Base-by-base conservation (phyloP, 1,140 invertebrate genomes). In the Liolophura sinensis region DNA sequence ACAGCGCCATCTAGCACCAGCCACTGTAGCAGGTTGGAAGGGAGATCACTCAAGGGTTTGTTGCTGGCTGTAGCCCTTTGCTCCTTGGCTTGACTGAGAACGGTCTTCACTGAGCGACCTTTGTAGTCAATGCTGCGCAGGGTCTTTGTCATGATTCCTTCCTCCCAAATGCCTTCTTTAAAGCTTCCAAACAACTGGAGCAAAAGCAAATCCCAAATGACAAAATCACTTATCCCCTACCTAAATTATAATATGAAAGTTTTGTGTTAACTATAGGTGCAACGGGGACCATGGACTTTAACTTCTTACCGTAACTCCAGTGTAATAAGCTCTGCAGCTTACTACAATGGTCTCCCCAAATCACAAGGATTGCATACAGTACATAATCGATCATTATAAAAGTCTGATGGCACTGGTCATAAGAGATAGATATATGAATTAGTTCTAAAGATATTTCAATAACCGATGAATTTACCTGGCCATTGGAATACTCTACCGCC, bases 1-100 rank as follows among this genome's bases (percentile, higher is more conserved):
- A 84, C 66, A 60, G 76, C 72, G 11, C 82, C 82, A 68, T 84
- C 82, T 49, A 84, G 60, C 0, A 84, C 75, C 22, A 84, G 62
- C 82, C 81, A 83, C 14, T 79, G 73, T 6, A 78, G 55, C 16
- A 82, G 64, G 5, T 75, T 60, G 18, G 78, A 78, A 6, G 78
- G 75, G 14, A 75, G 27, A 18, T 80, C 78, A 22, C 57, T 60
- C 4, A 49, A 62, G 4, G 15, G 24, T 62, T 70, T 72, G 18
- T 66, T 60, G 16, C 62, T 61, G 57, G 46, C 67, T 73, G 20
- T 68, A 58, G 18, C 48, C 57, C 15, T 77, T 68, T 62, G 62
- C 27, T 73, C 70, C 55, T 70, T 72, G 47, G 64, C 61, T 18
- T 67, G 67, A 15, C 46, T 60, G 3, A 77, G 69, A 61, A 73